Evolutionary conservation across 2,113 vertebrate genomes (phyloP), one percentile per base, ranked within the genome.

Genomic region (Xyrauchen texanus): DNA sequence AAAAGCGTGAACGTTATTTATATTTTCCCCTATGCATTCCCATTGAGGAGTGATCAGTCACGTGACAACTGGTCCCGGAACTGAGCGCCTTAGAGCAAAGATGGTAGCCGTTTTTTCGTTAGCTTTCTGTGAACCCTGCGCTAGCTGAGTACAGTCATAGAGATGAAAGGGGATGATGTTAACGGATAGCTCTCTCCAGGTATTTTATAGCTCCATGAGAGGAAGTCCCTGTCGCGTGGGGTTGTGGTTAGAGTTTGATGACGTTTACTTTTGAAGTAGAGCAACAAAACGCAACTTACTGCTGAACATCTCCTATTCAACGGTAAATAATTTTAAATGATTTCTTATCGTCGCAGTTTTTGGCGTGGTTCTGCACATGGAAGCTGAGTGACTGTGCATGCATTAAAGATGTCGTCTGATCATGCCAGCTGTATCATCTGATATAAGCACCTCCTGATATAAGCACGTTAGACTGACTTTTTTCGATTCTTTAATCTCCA

Each of bases 211-310:
- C 21, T 34, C 21, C 21, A 34, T 52, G 10, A n/a, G 12, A 9
- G 58, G 53, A 65, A 60, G 64, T 34, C 10, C 45, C 9, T 70
- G 60, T 12, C 62, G 82, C 82, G 47, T 13, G 68, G 82, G 10
- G 2, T 84, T 84, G 60, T 84, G 79, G 82, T 79, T 58, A 12
- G 4, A 34, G 9, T 60, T 47, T 58, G 69, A 49, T 81, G 82
- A 81, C 82, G 76, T 81, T 6, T 15, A 15, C 76, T 10, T 9
- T 34, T n/a, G 62, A 61, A 74, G 78, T 73, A 4, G 13, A 3
- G 11, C 13, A 21, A 0, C 44, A 60, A 58, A 46, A 0, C 42
- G 12, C 51, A 2, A 2, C 34, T 62, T 13, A 13, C 13, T 2
- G 3, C 51, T 21, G 64, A 13, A 9, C 6, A n/a, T 68, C 16